Percentiles rank a stretch among this genome's conserved stretches.
Conservation (phyloP, 2,888 invertebrate species). For the Tetrapedia diversipes region DNA sequence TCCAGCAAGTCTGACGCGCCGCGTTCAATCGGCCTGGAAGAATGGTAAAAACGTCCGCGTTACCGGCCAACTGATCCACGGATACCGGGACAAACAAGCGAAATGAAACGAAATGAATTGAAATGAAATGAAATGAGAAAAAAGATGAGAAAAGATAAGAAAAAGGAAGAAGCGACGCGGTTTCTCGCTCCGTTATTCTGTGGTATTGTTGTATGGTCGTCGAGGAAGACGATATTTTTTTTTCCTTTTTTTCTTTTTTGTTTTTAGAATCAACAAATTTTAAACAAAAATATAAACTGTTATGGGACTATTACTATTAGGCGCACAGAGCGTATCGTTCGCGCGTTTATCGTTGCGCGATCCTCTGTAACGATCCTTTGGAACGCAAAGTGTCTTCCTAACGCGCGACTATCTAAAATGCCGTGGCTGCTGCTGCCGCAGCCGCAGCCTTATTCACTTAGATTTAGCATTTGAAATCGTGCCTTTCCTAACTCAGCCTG, state of each 20-base stretch:
- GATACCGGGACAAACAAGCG: slow-evolving; percentile 31
- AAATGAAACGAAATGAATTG: background rate
- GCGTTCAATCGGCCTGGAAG: slow-evolving; percentile 36
- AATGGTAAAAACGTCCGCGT: slow-evolving; percentile 13
- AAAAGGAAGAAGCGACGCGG: background rate
- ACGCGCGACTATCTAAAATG: slow-evolving; percentile 62
- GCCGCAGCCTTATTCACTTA: slow-evolving; percentile 69
- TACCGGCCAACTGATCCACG: slow-evolving; percentile 30
- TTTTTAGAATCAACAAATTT: no score
- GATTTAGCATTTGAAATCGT: slow-evolving; percentile 75
- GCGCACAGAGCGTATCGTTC: background rate
- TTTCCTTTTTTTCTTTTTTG: no score
- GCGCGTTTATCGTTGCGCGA: slow-evolving; percentile 15
- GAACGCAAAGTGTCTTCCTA: slow-evolving; percentile 73
- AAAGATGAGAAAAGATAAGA: background rate
- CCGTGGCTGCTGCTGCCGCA: background rate
- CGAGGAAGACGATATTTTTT: no score
- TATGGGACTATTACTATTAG: background rate
- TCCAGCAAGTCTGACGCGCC: slow-evolving; percentile 59
- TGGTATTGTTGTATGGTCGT: slow-evolving; percentile 74
- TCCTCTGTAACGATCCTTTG: slow-evolving; percentile 19
- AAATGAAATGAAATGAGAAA: background rate
- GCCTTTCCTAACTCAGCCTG: slow-evolving; percentile 77
- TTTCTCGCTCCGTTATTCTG: slow-evolving; percentile 80
- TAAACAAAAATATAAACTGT: background rate